Percentiles rank a stretch among this genome's conserved stretches.
Evolutionary conservation across 53 echinoderm and acorn worm species (phyloP).

Genomic region (Hippasteria phrygiana): DNA sequence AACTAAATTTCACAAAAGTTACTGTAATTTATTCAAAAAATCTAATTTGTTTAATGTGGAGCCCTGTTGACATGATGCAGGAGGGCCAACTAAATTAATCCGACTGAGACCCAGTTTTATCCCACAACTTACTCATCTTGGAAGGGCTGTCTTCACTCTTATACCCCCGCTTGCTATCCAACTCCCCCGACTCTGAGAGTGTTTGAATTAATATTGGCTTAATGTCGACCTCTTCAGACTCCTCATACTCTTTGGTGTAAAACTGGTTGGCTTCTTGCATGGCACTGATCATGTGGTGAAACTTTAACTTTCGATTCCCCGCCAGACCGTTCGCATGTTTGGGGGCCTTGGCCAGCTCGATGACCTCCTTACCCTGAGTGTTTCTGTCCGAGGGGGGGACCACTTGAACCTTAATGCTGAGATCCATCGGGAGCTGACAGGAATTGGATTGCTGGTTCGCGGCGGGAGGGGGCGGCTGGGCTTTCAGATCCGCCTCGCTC

Average conservation of each 20-base stretch:
- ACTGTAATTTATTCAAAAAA: too few species aligned
- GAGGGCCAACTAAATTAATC: not conserved
- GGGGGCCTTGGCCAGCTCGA: slow-evolving; percentile 4
- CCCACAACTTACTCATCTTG: slow-evolving; percentile 55
- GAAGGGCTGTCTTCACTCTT: slow-evolving; percentile 43
- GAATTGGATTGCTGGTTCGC: slow-evolving; percentile 7
- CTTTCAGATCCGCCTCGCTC: slow-evolving; percentile 41
- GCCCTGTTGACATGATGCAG: too few species aligned
- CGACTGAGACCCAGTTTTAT: not conserved
- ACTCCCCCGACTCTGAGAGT: not conserved
- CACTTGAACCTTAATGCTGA: slow-evolving; percentile 56
- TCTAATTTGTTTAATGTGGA: too few species aligned
- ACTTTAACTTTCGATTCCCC: slow-evolving; percentile 24
- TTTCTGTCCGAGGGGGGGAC: slow-evolving; percentile 45
- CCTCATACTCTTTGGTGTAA: slow-evolving; percentile 31
- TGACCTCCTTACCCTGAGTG: not conserved
- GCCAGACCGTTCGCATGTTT: slow-evolving; percentile 29
- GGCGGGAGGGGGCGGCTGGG: not conserved
- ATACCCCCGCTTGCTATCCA: slow-evolving; percentile 1
- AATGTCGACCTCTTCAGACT: slow-evolving; percentile 23
- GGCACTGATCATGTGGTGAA: slow-evolving; percentile 49
- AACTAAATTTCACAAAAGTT: too few species aligned
- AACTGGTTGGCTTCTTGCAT: slow-evolving; percentile 53
- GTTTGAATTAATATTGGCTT: slow-evolving; percentile 31
- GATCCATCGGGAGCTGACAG: slow-evolving; percentile 56